phyloP scores from a whole-genome alignment of 2,797 vertebrate genomes.

The Coendou prehensilis region DNA sequence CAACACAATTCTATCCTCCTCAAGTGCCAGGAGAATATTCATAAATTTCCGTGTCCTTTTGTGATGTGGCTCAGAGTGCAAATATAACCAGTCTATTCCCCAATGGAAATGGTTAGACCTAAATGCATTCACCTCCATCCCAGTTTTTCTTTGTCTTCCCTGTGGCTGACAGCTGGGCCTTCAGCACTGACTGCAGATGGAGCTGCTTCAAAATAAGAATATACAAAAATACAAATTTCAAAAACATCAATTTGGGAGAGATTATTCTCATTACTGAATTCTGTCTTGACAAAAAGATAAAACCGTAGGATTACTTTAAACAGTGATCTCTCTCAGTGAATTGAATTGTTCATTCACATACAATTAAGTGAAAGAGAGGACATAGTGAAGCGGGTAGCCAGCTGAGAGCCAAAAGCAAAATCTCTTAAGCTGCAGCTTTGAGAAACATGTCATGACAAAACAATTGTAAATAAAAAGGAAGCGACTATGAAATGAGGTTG shows the following conservation, averaged over 20 bases:
- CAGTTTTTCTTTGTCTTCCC: constrained; percentile 68
- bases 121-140: constrained; percentile 49
- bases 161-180: constrained; percentile 53
- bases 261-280: constrained; percentile 73
- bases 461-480: constrained; percentile 58
- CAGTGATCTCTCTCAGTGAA: constrained; percentile 29
- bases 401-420: constrained; percentile 54
- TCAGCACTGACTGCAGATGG: constrained; percentile 54
- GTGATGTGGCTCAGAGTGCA: background rate
- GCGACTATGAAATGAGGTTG: constrained; percentile 29
- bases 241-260: constrained; percentile 69
- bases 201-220: constrained; percentile 58
- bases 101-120: background rate
- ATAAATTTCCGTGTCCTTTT: constrained; percentile 46
- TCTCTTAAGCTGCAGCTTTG: constrained; percentile 35
- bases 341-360: constrained; percentile 55
- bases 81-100: background rate
- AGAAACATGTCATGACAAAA: constrained; percentile 50
- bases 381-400: background rate
- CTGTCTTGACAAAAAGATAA: constrained; percentile 70
- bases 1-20: constrained; percentile 38
- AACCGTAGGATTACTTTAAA: constrained; percentile 57
- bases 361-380: constrained; percentile 55
- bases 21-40: constrained; percentile 30
- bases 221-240: constrained; percentile 64